Conservation (phyloP, 2,797 vertebrate genomes). For the Darevskia mixta region DNA sequence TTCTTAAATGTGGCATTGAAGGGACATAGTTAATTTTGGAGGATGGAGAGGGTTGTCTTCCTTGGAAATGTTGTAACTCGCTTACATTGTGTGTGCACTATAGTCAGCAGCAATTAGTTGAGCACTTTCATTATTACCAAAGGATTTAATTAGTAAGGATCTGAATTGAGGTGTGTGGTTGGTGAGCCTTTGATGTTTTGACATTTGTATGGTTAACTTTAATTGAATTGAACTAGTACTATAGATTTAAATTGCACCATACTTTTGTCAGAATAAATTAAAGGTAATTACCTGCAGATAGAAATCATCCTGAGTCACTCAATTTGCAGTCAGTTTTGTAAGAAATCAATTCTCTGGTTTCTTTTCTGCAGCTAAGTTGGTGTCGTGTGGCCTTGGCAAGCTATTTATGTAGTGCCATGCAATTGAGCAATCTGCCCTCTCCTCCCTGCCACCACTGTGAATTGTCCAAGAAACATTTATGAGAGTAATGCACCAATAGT, state of each 20-base stretch:
- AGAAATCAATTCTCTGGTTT: neutral
- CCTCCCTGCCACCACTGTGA: neutral
- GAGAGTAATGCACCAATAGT: neutral
- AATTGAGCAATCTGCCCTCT: neutral
- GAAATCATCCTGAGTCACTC: slow-evolving; percentile 19
- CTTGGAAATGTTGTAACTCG: slow-evolving; percentile 18
- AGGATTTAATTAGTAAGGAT: slow-evolving; percentile 28
- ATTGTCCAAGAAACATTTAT: neutral
- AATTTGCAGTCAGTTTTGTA: neutral
- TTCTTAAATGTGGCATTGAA: slow-evolving; percentile 67
- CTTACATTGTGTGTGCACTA: slow-evolving; percentile 8
- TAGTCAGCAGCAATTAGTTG: slow-evolving; percentile 3
- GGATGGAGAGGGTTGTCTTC: neutral
- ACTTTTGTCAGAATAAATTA: slow-evolving; percentile 35
- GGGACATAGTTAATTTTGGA: slow-evolving; percentile 57
- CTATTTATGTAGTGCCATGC: neutral
- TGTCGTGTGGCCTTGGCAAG: neutral
- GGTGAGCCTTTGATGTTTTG: slow-evolving; percentile 10
- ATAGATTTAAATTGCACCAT: slow-evolving; percentile 18
- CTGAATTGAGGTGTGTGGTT: slow-evolving; percentile 36
- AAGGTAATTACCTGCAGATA: neutral
- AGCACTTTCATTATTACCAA: slow-evolving; percentile 15
- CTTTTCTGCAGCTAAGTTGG: neutral
- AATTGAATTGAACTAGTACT: slow-evolving; percentile 28
- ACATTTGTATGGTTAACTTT: slow-evolving; percentile 13